A percentile compares a stretch with the other conserved stretches of the same genome.
Evolutionary conservation across 2,888 invertebrate genomes (phyloP).

Genomic region (Coenonympha glycerion): DNA sequence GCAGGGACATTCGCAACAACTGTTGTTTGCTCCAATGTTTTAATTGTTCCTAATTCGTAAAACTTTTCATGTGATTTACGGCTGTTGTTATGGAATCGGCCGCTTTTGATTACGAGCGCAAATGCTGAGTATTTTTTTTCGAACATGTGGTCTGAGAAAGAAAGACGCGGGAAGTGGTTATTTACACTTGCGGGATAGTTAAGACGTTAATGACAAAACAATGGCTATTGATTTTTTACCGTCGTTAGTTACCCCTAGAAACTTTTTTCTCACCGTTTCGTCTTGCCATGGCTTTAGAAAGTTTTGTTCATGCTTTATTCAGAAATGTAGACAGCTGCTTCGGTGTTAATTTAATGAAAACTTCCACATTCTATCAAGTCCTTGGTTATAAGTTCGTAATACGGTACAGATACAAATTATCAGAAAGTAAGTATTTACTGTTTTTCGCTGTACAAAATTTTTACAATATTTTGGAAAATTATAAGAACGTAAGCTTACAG

Average conservation of each 20-base stretch:
- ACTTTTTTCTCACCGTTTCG: neutral
- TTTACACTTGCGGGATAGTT: conserved; percentile 52
- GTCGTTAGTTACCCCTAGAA: neutral
- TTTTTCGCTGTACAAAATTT: neutral
- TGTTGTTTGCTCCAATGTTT: conserved; percentile 73
- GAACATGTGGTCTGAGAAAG: conserved; percentile 39
- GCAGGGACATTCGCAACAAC: conserved; percentile 72
- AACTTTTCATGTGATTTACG: conserved; percentile 70
- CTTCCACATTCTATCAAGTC: too few species aligned
- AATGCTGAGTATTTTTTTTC: conserved; percentile 31
- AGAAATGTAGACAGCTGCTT: neutral
- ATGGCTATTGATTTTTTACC: conserved; percentile 25
- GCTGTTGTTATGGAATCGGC: conserved; percentile 56
- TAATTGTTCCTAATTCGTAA: conserved; percentile 74
- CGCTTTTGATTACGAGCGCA: conserved; percentile 40
- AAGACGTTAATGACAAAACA: conserved; percentile 31
- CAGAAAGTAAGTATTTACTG: neutral
- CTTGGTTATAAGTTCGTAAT: too few species aligned
- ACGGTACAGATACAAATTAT: too few species aligned
- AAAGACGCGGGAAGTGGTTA: conserved; percentile 39
- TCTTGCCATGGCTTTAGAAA: neutral
- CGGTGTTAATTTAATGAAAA: neutral
- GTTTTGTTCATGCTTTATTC: neutral
- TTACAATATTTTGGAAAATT: neutral
- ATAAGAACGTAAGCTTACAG: neutral